Evolutionary conservation across 2,797 vertebrate species (phyloP).

Genomic region (Epinephelus awoara): DNA sequence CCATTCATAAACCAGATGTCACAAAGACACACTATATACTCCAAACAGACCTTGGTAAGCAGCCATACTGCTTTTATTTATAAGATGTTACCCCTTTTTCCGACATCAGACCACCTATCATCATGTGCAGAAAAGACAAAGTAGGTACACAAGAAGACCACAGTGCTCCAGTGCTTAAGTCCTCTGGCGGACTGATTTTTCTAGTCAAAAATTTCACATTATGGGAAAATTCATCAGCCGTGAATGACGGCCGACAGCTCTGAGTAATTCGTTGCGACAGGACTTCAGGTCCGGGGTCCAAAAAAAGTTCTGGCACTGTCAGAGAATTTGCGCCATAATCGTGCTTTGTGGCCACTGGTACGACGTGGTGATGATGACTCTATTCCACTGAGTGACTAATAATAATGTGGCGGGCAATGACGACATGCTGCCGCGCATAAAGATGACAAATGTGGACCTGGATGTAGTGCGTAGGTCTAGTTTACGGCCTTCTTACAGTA

Average conservation of each 20-base stretch:
- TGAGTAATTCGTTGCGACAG: conserved; percentile 38
- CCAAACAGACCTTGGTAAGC: conserved; percentile 39
- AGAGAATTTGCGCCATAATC: conserved; percentile 29
- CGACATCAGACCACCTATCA: conserved; percentile 42
- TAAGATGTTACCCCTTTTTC: conserved; percentile 39
- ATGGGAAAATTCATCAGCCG: conserved; percentile 20
- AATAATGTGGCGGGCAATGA: conserved; percentile 44
- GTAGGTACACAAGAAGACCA: conserved; percentile 19
- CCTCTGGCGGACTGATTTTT: conserved; percentile 8
- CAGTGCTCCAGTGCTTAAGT: conserved; percentile 2
- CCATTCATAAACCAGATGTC: conserved; percentile 70
- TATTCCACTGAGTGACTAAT: conserved; percentile 53
- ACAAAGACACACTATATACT: conserved; percentile 47
- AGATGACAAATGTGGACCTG: conserved; percentile 35
- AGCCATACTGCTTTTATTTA: conserved; percentile 50
- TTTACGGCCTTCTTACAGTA: conserved; percentile 14
- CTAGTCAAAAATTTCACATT: neutral
- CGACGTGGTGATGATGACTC: conserved; percentile 41
- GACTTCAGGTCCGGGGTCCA: conserved; percentile 9
- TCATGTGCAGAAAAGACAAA: conserved; percentile 25
- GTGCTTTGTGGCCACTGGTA: conserved; percentile 22
- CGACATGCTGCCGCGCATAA: conserved; percentile 3
- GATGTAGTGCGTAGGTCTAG: neutral
- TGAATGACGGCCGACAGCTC: conserved; percentile 19
- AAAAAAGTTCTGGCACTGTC: conserved; percentile 29